phyloP scores from a whole-genome alignment of 2,888 invertebrate genomes.

The Campoletis raptor region DNA sequence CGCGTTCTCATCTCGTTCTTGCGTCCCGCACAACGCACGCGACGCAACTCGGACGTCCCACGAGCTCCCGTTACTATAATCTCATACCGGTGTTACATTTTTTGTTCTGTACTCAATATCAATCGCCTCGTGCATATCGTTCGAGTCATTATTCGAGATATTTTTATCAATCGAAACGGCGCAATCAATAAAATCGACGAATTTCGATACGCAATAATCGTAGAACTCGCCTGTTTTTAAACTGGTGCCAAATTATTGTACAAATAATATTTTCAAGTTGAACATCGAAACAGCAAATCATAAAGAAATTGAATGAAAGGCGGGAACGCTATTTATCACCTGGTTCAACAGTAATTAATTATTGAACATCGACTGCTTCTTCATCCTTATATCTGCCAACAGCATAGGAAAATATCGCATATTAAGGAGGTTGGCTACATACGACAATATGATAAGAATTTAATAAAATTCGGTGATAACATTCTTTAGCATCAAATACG shows the following conservation, averaged over 20 bases:
- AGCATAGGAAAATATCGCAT: no score
- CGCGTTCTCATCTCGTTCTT: slow-evolving; percentile 55
- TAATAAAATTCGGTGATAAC: no score
- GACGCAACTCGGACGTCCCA: neutral
- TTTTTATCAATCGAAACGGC: neutral
- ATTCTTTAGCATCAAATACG: no score
- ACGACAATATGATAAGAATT: no score
- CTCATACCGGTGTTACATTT: slow-evolving; percentile 7
- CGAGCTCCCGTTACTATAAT: slow-evolving; percentile 52
- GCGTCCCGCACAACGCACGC: slow-evolving; percentile 24
- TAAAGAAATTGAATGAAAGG: neutral
- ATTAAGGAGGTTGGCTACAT: no score
- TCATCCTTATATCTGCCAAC: no score
- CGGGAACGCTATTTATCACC: neutral
- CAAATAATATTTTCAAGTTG: neutral
- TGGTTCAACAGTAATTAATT: no score
- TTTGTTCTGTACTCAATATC: neutral
- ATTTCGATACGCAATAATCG: neutral
- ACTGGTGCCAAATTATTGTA: neutral
- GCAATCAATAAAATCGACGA: neutral
- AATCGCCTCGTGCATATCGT: neutral
- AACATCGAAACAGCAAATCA: neutral
- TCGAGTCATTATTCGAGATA: neutral
- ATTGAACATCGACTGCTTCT: no score
- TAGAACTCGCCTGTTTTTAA: neutral